Base-by-base conservation (phyloP, 1,140 invertebrate species). In the Holcopasites calliopsidis region DNA sequence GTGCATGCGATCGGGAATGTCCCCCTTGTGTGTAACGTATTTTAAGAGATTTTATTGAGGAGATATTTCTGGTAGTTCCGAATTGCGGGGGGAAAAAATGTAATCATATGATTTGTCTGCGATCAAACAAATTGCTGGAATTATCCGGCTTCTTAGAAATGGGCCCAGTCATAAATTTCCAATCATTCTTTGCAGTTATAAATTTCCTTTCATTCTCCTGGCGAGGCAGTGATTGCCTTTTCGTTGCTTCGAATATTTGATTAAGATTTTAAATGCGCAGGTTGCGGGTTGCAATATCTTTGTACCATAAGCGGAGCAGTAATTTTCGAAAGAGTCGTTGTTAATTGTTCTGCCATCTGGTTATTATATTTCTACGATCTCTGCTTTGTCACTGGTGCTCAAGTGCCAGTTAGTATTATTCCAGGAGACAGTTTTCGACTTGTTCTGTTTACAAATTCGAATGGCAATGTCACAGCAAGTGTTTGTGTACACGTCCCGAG, bases 1-100 rank as follows among this genome's bases (percentile, higher is more conserved):
- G 35, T 55, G 71, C 44, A 21, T 3, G 13, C 21, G 23, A 61
- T 28, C 33, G 8, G 69, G 10, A 61, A 61, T 71, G 61, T 26
- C 31, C 28, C 42, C 13, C 23, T 3, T 35, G 2, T 8, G n/a
- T 1, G 16, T 52, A 57, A 71, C 69, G 31, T 33, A 54, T 33
- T 6, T n/a, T 11, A 3, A 1, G 7, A 21, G 33, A 73, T 55
- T 55, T 55, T 8, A 23, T 54, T 21, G 7, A n/a, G 3, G 42
- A 8, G 6, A 2, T 18, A 21, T 18, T 2, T 1, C 7, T 61
- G 16, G 4, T 44, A 42, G 4, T 62, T n/a, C 1, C 10, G 21
- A 64, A 44, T 18, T n/a, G 18, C 18, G 2, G 42, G 7, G 8
- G 6, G 5, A 13, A 49, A 13, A 8, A 47, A n/a, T 16, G 16